phyloP scores from a whole-genome alignment of 1,140 invertebrate species.

The Saxidomus purpurata region DNA sequence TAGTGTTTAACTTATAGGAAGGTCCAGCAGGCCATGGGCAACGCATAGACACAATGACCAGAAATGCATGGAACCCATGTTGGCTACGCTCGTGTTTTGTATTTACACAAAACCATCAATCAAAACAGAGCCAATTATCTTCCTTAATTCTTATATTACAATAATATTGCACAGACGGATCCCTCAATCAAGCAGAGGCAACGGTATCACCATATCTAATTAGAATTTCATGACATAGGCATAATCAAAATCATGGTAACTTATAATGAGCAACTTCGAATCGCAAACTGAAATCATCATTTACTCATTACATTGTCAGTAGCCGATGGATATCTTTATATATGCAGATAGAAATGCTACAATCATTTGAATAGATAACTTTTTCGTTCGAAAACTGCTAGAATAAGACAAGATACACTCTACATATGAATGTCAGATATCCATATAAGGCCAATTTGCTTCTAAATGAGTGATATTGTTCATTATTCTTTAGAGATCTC shows the following conservation, averaged over 20 bases:
- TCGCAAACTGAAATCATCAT: not conserved
- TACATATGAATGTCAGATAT: not conserved
- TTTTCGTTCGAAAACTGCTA: not conserved
- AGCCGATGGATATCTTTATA: not conserved
- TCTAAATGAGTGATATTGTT: not conserved
- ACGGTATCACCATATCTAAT: not conserved
- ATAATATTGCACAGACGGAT: not conserved
- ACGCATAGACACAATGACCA: too few relatives aligned
- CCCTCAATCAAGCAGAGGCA: not conserved
- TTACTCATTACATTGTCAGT: not conserved
- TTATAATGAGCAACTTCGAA: not conserved
- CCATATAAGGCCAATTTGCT: constrained; percentile 8
- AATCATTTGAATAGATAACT: not conserved
- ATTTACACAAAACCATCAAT: too few relatives aligned
- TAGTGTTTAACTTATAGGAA: too few relatives aligned
- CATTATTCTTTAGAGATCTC: not conserved
- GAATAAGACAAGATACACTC: not conserved
- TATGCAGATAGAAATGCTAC: not conserved
- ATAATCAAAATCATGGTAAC: not conserved
- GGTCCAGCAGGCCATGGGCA: too few relatives aligned
- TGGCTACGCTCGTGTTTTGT: too few relatives aligned
- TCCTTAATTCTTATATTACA: not conserved
- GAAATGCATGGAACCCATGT: too few relatives aligned
- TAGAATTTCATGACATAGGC: not conserved
- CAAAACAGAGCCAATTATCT: too few relatives aligned